A percentile compares a stretch with the other conserved stretches of the same genome.
Conservation (phyloP, 2,113 vertebrate genomes). For the Lynx canadensis region DNA sequence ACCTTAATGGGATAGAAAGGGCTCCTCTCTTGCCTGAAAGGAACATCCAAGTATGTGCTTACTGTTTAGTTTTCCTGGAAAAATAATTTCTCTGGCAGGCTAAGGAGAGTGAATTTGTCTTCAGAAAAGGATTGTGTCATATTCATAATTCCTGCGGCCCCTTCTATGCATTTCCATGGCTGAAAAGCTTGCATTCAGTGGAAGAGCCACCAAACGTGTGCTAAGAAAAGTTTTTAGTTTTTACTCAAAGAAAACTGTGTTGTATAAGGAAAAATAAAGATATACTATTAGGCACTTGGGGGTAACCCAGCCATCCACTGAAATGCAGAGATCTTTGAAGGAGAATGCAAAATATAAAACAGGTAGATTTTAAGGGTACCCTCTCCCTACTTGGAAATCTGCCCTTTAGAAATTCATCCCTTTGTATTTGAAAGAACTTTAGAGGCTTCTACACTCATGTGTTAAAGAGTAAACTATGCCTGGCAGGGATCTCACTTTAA, state of each 20-base stretch:
- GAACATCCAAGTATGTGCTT: constrained; percentile 79
- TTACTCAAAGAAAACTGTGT: background rate
- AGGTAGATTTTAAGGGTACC: background rate
- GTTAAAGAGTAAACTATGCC: background rate
- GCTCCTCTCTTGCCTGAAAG: constrained; percentile 69
- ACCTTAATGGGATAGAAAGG: constrained; percentile 71
- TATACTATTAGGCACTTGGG: background rate
- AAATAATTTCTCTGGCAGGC: constrained; percentile 81
- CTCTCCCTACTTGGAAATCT: background rate
- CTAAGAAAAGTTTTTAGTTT: constrained; percentile 38
- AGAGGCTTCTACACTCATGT: background rate
- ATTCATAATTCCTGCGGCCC: constrained; percentile 47
- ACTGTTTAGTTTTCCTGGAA: constrained; percentile 80
- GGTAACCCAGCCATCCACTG: background rate
- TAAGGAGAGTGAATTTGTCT: constrained; percentile 66
- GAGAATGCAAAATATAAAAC: constrained; percentile 13
- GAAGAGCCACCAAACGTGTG: constrained; percentile 38
- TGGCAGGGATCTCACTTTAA: background rate
- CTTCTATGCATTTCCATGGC: constrained; percentile 34
- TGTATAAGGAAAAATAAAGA: background rate
- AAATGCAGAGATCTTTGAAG: constrained; percentile 35
- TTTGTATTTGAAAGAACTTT: background rate
- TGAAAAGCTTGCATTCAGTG: constrained; percentile 61
- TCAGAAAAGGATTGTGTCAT: constrained; percentile 74
- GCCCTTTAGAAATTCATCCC: background rate